These are phyloP conservation scores for Lithosia quadra DNA, from an alignment of 2,888 invertebrate species.

Conservation along the genomic window DNA sequence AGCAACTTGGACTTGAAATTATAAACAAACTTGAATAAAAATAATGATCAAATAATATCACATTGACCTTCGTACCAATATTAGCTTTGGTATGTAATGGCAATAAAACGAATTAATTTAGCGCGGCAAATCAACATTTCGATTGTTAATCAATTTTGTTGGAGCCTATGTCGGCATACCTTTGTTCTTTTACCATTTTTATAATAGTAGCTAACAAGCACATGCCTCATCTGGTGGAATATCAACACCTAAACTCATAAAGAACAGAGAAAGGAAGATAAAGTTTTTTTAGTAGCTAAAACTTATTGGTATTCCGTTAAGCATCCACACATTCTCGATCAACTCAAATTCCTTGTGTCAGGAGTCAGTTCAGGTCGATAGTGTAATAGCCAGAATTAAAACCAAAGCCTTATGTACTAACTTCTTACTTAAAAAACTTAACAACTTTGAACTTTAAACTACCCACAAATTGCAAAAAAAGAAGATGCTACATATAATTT, in stretches of 20 bases:
- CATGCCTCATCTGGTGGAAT: not conserved
- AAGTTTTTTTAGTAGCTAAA: no score
- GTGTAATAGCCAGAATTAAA: no score
- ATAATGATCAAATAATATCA: constrained; percentile 10
- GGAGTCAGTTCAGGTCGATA: not conserved
- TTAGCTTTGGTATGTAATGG: constrained; percentile 26
- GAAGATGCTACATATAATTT: not conserved
- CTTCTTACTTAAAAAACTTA: no score
- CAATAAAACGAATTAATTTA: constrained; percentile 24
- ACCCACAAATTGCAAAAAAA: not conserved
- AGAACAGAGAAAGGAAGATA: not conserved
- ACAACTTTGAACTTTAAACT: not conserved
- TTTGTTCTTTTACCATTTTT: not conserved
- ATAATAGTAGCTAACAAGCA: not conserved
- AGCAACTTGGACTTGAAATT: constrained; percentile 39
- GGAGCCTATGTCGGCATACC: not conserved
- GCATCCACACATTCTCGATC: no score
- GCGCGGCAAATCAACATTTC: constrained; percentile 12
- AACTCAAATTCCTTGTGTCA: not conserved
- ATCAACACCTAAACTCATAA: not conserved
- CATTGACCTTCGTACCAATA: constrained; percentile 25
- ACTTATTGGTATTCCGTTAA: no score
- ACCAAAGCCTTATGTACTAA: no score
- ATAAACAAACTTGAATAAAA: constrained; percentile 12
- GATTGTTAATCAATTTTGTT: constrained; percentile 18